Percentiles rank a stretch among this genome's conserved stretches.
phyloP scores from a whole-genome alignment of 2,888 invertebrate species.

The Andrena fulva region DNA sequence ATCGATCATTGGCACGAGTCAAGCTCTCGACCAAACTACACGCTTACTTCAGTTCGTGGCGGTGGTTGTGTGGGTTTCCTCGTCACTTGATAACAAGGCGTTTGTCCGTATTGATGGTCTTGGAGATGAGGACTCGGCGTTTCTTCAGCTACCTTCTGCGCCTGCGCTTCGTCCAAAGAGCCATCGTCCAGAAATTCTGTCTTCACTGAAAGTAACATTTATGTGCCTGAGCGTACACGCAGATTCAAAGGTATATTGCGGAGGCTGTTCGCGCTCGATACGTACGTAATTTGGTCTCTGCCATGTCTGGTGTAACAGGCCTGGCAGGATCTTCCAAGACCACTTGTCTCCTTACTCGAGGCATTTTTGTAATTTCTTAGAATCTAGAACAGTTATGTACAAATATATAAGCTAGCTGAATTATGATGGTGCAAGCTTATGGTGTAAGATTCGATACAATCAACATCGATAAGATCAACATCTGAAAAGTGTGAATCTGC shows the following conservation, averaged over 20 bases:
- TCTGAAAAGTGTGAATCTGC: neutral
- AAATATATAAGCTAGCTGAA: slow-evolving; percentile 1
- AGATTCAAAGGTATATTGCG: neutral
- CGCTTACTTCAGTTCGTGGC: slow-evolving; percentile 81
- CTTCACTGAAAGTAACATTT: slow-evolving; percentile 76
- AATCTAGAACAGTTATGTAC: slow-evolving; percentile 54
- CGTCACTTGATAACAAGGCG: slow-evolving; percentile 86
- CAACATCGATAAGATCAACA: neutral
- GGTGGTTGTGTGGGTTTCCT: slow-evolving; percentile 82
- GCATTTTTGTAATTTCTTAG: slow-evolving; percentile 75
- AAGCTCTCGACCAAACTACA: neutral
- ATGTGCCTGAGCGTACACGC: neutral
- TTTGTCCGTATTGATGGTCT: slow-evolving; percentile 95
- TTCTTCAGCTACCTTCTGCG: slow-evolving; percentile 83
- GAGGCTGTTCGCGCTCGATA: slow-evolving; percentile 10
- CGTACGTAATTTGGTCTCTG: slow-evolving; percentile 83
- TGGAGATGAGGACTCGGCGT: slow-evolving; percentile 91
- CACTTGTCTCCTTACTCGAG: slow-evolving; percentile 84
- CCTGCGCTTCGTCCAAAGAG: slow-evolving; percentile 81
- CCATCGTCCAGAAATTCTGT: slow-evolving; percentile 82
- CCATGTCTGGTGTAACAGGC: slow-evolving; percentile 84
- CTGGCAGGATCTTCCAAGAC: slow-evolving; percentile 83
- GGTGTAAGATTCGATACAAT: neutral
- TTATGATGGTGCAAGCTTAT: neutral
- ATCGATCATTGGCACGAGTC: neutral